Percentiles rank a stretch among this genome's conserved stretches.
Evolutionary conservation across 2,113 vertebrate genomes (phyloP).

Genomic region (Gobio gobio): DNA sequence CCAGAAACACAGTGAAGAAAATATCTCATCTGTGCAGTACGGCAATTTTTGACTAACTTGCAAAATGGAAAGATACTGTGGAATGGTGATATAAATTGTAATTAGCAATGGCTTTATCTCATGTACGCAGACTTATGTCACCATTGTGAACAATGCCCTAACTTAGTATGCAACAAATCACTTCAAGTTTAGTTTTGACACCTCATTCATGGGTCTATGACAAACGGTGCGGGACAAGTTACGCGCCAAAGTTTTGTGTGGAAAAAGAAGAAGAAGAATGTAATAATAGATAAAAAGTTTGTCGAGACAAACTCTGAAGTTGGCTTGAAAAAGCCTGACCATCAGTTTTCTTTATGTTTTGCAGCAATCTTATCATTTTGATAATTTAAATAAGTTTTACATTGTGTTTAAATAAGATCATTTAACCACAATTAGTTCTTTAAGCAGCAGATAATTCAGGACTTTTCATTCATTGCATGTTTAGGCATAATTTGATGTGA

Average conservation of each 20-base stretch:
- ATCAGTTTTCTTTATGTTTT: background rate
- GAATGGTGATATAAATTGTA: slow-evolving; percentile 16
- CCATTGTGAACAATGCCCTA: no score
- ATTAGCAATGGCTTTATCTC: background rate
- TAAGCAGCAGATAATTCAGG: background rate
- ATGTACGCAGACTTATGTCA: background rate
- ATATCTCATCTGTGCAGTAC: slow-evolving; percentile 8
- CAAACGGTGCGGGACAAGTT: no score
- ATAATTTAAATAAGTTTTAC: background rate
- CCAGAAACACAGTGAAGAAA: slow-evolving; percentile 14
- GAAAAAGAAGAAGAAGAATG: no score
- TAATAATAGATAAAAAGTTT: no score
- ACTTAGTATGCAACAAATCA: background rate
- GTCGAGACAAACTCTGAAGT: no score
- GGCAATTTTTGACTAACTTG: background rate
- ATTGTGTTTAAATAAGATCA: background rate
- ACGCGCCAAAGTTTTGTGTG: no score
- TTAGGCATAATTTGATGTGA: background rate
- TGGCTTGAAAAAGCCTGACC: no score
- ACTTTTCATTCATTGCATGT: background rate
- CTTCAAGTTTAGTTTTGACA: background rate
- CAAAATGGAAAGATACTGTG: background rate
- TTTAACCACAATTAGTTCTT: background rate
- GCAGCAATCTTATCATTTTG: background rate
- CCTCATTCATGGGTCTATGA: no score